Percentiles rank a stretch among this genome's conserved stretches.
phyloP scores from a whole-genome alignment of 1,140 invertebrate genomes.

The Adelges cooleyi region DNA sequence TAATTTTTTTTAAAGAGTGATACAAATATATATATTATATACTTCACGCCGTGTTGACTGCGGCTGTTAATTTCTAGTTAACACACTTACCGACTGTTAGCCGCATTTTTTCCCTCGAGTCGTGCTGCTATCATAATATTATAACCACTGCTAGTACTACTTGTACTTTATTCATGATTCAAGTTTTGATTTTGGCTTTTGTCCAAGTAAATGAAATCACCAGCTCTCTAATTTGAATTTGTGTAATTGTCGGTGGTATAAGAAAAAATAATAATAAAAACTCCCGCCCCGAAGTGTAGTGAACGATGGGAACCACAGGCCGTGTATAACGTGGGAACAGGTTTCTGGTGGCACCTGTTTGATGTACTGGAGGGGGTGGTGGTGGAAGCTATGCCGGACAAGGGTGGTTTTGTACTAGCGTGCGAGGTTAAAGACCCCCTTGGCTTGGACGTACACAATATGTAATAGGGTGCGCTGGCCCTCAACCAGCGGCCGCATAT shows the following conservation, averaged over 20 bases:
- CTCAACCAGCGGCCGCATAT: constrained; percentile 26
- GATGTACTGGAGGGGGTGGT: background rate
- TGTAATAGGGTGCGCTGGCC: constrained; percentile 1
- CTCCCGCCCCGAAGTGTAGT: background rate
- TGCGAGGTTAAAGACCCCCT: constrained; percentile 17
- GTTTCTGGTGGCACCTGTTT: constrained; percentile 18
- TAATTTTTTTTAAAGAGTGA: too few species aligned
- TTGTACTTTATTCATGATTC: constrained; percentile 9
- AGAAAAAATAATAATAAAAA: too few species aligned
- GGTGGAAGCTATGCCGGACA: background rate
- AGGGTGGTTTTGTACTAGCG: constrained; percentile 10
- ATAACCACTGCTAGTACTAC: background rate
- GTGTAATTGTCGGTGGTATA: constrained; percentile 1
- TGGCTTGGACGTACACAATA: constrained; percentile 3
- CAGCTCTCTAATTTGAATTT: constrained; percentile 21
- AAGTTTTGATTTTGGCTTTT: constrained; percentile 6
- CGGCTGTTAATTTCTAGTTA: background rate
- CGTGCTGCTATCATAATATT: too few species aligned
- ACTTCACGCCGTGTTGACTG: too few species aligned
- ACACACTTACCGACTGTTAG: background rate
- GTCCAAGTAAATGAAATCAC: constrained; percentile 21
- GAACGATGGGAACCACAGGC: background rate
- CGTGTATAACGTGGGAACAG: constrained; percentile 23
- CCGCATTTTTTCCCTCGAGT: background rate
- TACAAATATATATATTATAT: too few species aligned